Evolutionary conservation across 2,113 vertebrate species (phyloP), one percentile per base, ranked within the genome.

Genomic region (Aythya baeri): DNA sequence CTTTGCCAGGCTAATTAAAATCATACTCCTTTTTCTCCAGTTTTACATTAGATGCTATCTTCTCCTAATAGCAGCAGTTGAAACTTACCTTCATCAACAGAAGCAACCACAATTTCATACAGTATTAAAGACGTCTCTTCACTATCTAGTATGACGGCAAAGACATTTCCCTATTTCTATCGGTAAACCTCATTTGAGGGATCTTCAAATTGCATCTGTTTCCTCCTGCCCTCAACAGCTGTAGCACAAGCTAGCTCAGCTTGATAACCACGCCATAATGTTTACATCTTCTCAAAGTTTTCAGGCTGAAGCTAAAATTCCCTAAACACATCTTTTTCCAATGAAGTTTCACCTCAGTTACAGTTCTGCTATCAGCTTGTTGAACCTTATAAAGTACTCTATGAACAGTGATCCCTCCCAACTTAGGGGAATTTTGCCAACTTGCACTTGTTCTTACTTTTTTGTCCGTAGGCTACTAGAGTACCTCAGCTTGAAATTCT

Each of bases 211-310:
- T 70, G 63, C 71, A 66, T 85, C 87, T 87, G 46, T 68, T 17
- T 83, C 46, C 68, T 92, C 70, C 65, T 83, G 43, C 49, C 32
- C 85, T 76, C 67, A 83, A 79, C 88, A 94, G 93, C 78, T 94
- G 71, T 61, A 93, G 32, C 71, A 80, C 32, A 46, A 91, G 74
- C 71, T 88, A 41, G 27, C 67, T 93, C 79, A 88, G 88, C 72
- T 15, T 41, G 36, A 27, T 17, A 41, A 27, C 62, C 61, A 63
- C 7, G 3, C 62, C 12, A 26, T 27, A 41, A 65, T 3, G 26
- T 65, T 38, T 65, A 18, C 5, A 65, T 61, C 23, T 74, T 77
- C 57, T n/a, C 75, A 50, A 77, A 67, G 41, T 55, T 83, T 36
- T 29, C 73, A 38, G 68, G 44, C 72, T 81, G n/a, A 88, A 89